phyloP scores from a whole-genome alignment of 2,888 invertebrate genomes.

The Clitarchus hookeri region DNA sequence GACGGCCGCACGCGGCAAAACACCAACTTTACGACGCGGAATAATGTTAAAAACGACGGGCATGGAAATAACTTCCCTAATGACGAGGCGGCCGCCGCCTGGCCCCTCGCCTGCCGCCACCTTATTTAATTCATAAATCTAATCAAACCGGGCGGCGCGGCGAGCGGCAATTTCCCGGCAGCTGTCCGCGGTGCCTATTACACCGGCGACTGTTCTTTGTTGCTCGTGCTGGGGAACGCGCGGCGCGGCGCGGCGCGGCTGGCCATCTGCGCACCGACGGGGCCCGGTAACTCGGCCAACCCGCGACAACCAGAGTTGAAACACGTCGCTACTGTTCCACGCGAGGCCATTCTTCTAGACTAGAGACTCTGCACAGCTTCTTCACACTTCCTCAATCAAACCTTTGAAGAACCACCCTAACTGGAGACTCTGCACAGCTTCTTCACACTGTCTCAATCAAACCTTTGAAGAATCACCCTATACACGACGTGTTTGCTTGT shows the following conservation, averaged over 20 bases:
- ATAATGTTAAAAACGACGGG: not conserved
- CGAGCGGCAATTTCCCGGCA: not conserved
- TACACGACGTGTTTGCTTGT: too few relatives aligned
- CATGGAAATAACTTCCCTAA: not conserved
- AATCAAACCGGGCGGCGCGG: conserved; percentile 3
- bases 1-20: not conserved
- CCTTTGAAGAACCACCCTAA: too few relatives aligned
- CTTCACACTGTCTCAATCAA: too few relatives aligned
- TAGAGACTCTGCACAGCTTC: too few relatives aligned
- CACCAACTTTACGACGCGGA: conserved; percentile 5
- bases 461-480: too few relatives aligned
- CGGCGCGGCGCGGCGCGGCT: not conserved
- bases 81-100: not conserved
- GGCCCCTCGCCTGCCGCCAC: not conserved
- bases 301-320: too few relatives aligned
- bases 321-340: too few relatives aligned
- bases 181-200: not conserved
- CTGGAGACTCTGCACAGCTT: too few relatives aligned
- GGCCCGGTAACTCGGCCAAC: too few relatives aligned
- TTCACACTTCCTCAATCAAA: too few relatives aligned
- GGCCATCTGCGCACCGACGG: too few relatives aligned
- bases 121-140: conserved; percentile 14
- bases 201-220: conserved; percentile 3
- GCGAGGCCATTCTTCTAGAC: too few relatives aligned
- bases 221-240: not conserved